Percentiles rank a stretch among this genome's conserved stretches.
Conservation (phyloP, 2,113 vertebrate species). For the Eleginops maclovinus region DNA sequence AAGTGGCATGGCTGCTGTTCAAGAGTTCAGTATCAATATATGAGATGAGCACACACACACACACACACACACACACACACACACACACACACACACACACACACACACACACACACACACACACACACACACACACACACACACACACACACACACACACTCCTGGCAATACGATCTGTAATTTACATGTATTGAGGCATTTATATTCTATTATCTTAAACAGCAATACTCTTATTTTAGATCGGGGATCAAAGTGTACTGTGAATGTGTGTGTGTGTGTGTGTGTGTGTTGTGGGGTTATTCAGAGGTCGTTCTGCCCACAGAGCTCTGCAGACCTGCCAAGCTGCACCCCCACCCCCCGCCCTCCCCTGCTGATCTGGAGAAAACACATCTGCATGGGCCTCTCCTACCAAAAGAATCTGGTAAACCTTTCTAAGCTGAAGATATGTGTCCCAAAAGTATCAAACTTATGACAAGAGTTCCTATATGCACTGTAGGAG, state of each 20-base stretch:
- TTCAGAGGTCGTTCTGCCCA: conserved; percentile 41
- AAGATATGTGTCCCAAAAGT: too few relatives aligned
- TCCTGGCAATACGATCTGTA: not conserved
- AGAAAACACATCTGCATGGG: conserved; percentile 22
- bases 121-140: conserved; percentile 16
- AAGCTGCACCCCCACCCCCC: too few relatives aligned
- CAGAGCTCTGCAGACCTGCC: conserved; percentile 35
- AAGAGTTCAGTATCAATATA: conserved; percentile 62
- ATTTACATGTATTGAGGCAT: not conserved
- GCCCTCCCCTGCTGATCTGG: too few relatives aligned
- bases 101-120: not conserved
- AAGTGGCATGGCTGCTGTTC: conserved; percentile 54
- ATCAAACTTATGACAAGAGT: too few relatives aligned
- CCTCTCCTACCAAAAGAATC: not conserved
- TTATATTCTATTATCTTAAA: not conserved
- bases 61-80: not conserved
- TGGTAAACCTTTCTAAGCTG: not conserved
- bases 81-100: conserved; percentile 12
- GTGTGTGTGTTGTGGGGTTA: conserved; percentile 24
- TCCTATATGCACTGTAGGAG: too few relatives aligned
- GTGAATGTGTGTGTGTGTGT: not conserved
- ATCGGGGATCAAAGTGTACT: not conserved
- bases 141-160: not conserved
- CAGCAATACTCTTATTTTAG: not conserved
- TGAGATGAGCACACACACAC: conserved; percentile 27